Base-by-base conservation (phyloP, 2,888 invertebrate species). In the Ethmia dodecea region DNA sequence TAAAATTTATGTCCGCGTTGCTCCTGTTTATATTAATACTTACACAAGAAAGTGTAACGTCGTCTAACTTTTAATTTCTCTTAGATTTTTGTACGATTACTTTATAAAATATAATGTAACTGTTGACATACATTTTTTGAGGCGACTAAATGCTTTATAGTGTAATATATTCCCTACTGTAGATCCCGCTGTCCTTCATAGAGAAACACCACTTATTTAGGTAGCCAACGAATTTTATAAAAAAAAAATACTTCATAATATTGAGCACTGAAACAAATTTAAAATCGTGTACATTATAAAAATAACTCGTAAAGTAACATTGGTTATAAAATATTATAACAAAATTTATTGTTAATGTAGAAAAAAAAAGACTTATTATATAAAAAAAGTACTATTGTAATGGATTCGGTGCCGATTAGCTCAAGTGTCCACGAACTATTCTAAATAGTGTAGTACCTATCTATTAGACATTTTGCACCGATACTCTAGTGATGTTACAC, bases 161-260 rank as follows among this genome's bases (percentile, higher is more conserved):
- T 67, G 61, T 47, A 51, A 41, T 74, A 70, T 80, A 80, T 75
- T 74, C 67, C 77, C 69, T 77, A 61, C 51, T 30, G 70, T 80
- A 84, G 77, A 54, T 48, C 64, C 61, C 63, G 65, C 73, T 67
- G 55, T 67, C 75, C 64, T 72, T 62, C 54, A 60, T 76, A 76
- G 69, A 59, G 69, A 61, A 56, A 66, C 75, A 75, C 66, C 67
- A 65, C 72, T 65, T 69, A 67, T 67, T 66, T 84, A 86, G 83
- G 72, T 86, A 84, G 83, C 73, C 75, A 86, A 83, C 83, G 79
- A 84, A 86, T 83, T 84, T 74, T 81, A 78, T 71, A 71, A 26
- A 54, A 53, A 55, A 63, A 61, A 58, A 59, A 64, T 58, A n/a
- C n/a, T n/a, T n/a, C n/a, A 62, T 60, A 60, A 68, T 76, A 81